Percentiles rank a stretch among this genome's conserved stretches.
These are phyloP conservation scores for Vollenhovia emeryi DNA, from an alignment of 1,140 invertebrate species.

Conservation along the genomic window DNA sequence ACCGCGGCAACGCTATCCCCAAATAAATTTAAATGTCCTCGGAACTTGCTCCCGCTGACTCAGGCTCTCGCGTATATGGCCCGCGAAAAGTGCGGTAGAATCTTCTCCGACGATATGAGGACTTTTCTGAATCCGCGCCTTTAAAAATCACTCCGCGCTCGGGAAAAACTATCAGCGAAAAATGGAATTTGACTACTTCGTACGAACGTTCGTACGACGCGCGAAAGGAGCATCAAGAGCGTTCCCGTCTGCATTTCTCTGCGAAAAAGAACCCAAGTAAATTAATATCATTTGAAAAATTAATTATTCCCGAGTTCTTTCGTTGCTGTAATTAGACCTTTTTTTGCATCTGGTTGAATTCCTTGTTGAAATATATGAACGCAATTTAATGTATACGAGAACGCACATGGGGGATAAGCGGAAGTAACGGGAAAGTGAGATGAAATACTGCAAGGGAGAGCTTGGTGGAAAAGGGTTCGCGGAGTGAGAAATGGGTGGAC, in stretches of 20 bases:
- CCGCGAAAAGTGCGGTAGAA: slow-evolving; percentile 21
- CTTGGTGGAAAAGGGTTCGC: slow-evolving; percentile 5
- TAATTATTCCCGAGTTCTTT: background rate
- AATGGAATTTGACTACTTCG: background rate
- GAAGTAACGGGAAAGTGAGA: slow-evolving; percentile 50
- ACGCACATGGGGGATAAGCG: slow-evolving; percentile 39
- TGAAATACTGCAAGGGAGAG: slow-evolving; percentile 44
- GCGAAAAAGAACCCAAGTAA: background rate
- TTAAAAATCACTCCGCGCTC: background rate
- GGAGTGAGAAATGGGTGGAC: slow-evolving; percentile 39
- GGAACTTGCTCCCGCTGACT: slow-evolving; percentile 24
- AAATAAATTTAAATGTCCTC: slow-evolving; percentile 52
- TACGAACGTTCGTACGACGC: background rate
- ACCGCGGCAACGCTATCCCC: background rate
- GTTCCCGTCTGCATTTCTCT: background rate
- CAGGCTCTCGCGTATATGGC: background rate
- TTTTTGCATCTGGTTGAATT: background rate
- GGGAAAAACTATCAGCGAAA: background rate
- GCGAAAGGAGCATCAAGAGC: background rate
- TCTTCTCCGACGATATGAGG: background rate
- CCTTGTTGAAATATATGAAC: slow-evolving; percentile 10
- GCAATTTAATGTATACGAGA: slow-evolving; percentile 46
- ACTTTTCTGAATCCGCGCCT: slow-evolving; percentile 27
- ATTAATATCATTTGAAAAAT: background rate
- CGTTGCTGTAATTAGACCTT: background rate